These are phyloP conservation scores for Gracilinanus agilis DNA, from an alignment of 2,113 vertebrate species.

Conservation along the genomic window DNA sequence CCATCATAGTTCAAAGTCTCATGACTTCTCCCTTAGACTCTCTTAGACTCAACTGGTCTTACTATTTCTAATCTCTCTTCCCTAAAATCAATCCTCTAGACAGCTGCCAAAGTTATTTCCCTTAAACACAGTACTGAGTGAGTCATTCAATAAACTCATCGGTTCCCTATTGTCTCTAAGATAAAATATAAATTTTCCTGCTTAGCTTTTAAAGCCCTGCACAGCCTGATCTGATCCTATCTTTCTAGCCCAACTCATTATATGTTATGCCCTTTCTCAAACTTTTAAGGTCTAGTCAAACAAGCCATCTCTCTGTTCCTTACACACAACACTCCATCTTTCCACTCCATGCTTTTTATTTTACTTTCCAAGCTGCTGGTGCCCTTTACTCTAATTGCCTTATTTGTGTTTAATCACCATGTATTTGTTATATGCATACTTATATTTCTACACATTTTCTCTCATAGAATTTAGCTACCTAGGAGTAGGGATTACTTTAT, in stretches of 20 bases:
- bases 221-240: neutral
- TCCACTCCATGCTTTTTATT: neutral
- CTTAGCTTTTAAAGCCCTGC: neutral
- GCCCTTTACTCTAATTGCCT: neutral
- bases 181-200: neutral
- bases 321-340: neutral
- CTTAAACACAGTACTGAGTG: neutral
- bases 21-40: neutral
- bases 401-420: neutral
- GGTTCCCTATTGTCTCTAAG: neutral
- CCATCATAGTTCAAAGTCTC: neutral
- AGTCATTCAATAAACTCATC: neutral
- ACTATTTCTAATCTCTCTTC: neutral
- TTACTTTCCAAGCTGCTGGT: neutral
- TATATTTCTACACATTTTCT: neutral
- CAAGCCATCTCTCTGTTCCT: neutral
- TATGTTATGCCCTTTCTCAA: neutral
- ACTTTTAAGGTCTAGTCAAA: neutral
- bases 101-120: neutral
- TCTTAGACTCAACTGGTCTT: neutral
- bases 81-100: neutral
- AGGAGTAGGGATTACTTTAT: neutral
- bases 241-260: neutral
- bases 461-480: neutral
- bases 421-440: neutral